A percentile compares a stretch with the other conserved stretches of the same genome.
Conservation (phyloP, 1,140 invertebrate genomes). For the Danaus plexippus region DNA sequence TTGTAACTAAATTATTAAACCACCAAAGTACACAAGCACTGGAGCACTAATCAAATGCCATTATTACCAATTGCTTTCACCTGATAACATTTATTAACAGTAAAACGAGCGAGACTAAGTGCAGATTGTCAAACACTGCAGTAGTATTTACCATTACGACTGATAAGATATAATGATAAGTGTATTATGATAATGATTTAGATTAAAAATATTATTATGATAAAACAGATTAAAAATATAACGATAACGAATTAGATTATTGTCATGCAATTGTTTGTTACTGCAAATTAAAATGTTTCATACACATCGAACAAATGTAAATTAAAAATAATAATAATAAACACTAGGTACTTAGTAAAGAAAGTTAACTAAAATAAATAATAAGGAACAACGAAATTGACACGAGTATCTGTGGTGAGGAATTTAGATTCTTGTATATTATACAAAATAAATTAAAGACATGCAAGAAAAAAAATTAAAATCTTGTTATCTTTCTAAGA, state of each 20-base stretch:
- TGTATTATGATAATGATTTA: conserved; percentile 31
- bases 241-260: too few species aligned
- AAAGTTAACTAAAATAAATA: background rate
- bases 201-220: conserved; percentile 25
- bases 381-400: background rate
- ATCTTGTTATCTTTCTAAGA: too few species aligned
- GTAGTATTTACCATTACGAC: conserved; percentile 45
- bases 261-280: conserved; percentile 1
- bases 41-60: too few species aligned
- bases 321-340: background rate
- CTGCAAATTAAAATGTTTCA: conserved; percentile 8
- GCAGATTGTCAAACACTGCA: conserved; percentile 32
- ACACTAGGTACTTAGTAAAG: too few species aligned
- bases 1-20: too few species aligned
- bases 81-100: background rate
- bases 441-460: too few species aligned
- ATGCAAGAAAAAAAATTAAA: too few species aligned
- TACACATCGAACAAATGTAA: background rate
- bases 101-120: conserved; percentile 20
- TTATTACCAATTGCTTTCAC: too few species aligned
- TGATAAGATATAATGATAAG: conserved; percentile 25
- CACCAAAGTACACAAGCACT: too few species aligned
- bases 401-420: too few species aligned
- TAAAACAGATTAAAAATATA: too few species aligned
- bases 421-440: too few species aligned